Percentiles rank a stretch among this genome's conserved stretches.
These are phyloP conservation scores for Amazonetta brasiliensis DNA, from an alignment of 2,797 vertebrate species.

Conservation along the genomic window DNA sequence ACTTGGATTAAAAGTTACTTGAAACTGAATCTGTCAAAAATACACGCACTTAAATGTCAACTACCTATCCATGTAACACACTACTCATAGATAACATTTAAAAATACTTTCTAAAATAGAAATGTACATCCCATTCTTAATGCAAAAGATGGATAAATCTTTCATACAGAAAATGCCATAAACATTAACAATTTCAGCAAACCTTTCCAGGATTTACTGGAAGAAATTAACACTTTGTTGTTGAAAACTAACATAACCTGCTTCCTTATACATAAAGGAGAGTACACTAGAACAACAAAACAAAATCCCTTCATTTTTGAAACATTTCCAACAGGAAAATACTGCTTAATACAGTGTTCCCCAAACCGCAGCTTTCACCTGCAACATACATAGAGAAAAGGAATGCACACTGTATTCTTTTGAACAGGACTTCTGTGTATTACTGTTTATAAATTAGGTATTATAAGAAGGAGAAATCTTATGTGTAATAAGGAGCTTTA, in stretches of 20 bases:
- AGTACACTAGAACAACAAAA: not conserved
- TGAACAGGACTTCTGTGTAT: not conserved
- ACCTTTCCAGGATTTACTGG: not conserved
- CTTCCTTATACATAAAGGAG: not conserved
- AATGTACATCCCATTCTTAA: not conserved
- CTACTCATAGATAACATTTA: not conserved
- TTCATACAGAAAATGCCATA: not conserved
- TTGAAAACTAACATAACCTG: not conserved
- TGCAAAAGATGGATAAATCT: not conserved
- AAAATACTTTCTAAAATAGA: not conserved
- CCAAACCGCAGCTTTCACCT: not conserved
- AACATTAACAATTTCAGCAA: not conserved
- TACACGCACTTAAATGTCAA: not conserved
- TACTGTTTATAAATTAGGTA: not conserved
- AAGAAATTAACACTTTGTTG: not conserved
- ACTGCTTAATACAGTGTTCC: not conserved
- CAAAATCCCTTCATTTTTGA: not conserved
- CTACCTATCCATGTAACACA: not conserved
- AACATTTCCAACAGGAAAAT: not conserved
- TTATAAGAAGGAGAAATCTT: not conserved
- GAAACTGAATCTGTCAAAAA: not conserved
- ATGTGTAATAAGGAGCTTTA: not conserved
- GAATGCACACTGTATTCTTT: not conserved
- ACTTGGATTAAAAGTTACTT: not conserved
- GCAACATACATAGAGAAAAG: not conserved